Conservation (phyloP, 1,140 invertebrate genomes). For the Habropoda laboriosa region DNA sequence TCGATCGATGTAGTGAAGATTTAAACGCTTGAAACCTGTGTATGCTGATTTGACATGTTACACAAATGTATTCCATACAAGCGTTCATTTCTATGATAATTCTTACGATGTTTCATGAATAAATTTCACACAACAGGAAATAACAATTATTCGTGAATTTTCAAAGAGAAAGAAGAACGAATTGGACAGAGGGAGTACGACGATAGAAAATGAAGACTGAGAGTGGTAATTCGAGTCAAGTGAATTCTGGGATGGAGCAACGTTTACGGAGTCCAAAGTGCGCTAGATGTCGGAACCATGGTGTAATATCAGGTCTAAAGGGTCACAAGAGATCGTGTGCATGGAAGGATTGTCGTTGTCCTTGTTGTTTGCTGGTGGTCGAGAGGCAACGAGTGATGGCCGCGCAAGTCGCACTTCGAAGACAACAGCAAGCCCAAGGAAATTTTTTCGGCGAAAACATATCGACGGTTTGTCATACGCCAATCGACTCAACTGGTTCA, state of each 20-base stretch:
- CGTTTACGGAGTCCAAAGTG: constrained; percentile 91
- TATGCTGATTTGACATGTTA: not conserved
- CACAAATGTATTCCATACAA: not conserved
- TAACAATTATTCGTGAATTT: not conserved
- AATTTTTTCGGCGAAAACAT: constrained; percentile 58
- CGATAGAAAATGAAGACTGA: constrained; percentile 51
- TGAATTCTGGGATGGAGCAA: constrained; percentile 62
- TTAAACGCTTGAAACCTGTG: not conserved
- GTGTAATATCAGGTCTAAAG: constrained; percentile 93
- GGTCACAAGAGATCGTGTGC: constrained; percentile 92
- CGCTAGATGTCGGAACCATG: constrained; percentile 93
- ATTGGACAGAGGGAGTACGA: not conserved
- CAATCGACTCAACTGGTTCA: constrained; percentile 2
- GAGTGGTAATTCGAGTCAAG: constrained; percentile 27
- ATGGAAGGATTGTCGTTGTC: constrained; percentile 91
- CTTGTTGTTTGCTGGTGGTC: constrained; percentile 93
- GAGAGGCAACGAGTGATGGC: constrained; percentile 95
- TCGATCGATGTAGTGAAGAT: not conserved
- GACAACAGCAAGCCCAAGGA: constrained; percentile 85
- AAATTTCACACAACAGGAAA: not conserved
- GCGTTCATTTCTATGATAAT: not conserved
- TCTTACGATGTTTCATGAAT: not conserved
- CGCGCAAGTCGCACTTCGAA: constrained; percentile 85
- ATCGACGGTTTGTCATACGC: constrained; percentile 17
- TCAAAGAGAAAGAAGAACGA: not conserved